phyloP scores from a whole-genome alignment of 2,888 invertebrate genomes.

The Eupithecia pulchellata region DNA sequence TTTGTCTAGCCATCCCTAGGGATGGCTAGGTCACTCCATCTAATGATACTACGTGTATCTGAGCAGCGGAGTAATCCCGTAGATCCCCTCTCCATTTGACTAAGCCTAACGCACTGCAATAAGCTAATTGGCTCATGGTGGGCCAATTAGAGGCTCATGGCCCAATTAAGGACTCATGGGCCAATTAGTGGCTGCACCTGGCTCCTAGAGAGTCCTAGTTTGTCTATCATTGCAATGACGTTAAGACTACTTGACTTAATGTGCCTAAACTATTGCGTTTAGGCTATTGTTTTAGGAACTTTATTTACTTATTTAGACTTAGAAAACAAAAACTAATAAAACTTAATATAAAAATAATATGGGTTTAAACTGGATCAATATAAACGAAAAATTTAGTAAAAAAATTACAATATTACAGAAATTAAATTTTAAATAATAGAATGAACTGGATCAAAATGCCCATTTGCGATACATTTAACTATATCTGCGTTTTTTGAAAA shows the following conservation, averaged over 20 bases:
- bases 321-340: too few species aligned
- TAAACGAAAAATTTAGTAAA: too few species aligned
- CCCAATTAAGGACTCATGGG: slow-evolving; percentile 18
- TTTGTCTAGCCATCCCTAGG: background rate
- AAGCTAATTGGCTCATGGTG: slow-evolving; percentile 12
- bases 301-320: too few species aligned
- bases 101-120: slow-evolving; percentile 27
- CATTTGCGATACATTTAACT: background rate
- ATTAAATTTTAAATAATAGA: too few species aligned
- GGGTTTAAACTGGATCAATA: too few species aligned
- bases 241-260: background rate
- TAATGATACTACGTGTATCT: background rate
- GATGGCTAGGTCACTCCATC: background rate
- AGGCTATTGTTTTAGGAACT: too few species aligned
- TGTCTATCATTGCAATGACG: background rate
- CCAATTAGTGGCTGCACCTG: slow-evolving; percentile 33
- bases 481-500: background rate
- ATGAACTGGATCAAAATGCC: background rate
- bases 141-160: slow-evolving; percentile 14
- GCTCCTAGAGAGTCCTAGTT: background rate
- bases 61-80: background rate
- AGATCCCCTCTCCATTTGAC: slow-evolving; percentile 27
- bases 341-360: too few species aligned
- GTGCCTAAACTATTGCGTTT: too few species aligned
- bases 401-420: too few species aligned